phyloP scores from a whole-genome alignment of 1,140 invertebrate genomes.

The Apolygus lucorum region DNA sequence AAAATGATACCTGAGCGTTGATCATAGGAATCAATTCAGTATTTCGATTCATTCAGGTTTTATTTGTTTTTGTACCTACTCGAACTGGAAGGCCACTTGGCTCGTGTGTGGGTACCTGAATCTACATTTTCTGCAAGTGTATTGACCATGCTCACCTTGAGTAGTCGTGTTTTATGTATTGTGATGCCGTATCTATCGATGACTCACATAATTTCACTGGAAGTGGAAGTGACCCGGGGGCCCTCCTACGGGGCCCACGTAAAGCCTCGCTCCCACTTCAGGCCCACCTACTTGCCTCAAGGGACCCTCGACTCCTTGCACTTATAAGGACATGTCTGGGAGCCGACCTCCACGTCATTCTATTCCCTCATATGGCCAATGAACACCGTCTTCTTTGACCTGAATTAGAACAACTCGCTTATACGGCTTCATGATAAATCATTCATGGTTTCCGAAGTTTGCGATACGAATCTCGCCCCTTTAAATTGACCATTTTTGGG shows the following conservation, averaged over 20 bases:
- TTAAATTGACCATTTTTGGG: too few species aligned
- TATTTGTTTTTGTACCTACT: too few species aligned
- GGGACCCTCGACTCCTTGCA: background rate
- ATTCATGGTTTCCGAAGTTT: background rate
- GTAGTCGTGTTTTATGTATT: too few species aligned
- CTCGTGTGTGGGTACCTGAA: too few species aligned
- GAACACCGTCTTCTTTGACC: background rate
- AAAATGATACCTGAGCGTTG: too few species aligned
- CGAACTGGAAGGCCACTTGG: too few species aligned
- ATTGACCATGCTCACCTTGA: too few species aligned
- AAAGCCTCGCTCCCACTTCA: background rate
- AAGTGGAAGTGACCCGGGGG: background rate
- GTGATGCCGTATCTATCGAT: too few species aligned
- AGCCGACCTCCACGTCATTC: background rate
- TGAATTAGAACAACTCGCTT: background rate
- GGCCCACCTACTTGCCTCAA: background rate
- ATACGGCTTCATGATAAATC: background rate
- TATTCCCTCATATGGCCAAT: background rate
- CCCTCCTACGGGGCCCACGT: background rate
- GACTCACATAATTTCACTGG: background rate
- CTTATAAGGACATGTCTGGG: background rate
- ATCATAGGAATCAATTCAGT: too few species aligned
- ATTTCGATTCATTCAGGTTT: too few species aligned
- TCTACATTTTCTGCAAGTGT: too few species aligned
- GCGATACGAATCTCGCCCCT: too few species aligned